A percentile compares a stretch with the other conserved stretches of the same genome.
phyloP scores from a whole-genome alignment of 2,113 vertebrate genomes.

The Heterochromis multidens region DNA sequence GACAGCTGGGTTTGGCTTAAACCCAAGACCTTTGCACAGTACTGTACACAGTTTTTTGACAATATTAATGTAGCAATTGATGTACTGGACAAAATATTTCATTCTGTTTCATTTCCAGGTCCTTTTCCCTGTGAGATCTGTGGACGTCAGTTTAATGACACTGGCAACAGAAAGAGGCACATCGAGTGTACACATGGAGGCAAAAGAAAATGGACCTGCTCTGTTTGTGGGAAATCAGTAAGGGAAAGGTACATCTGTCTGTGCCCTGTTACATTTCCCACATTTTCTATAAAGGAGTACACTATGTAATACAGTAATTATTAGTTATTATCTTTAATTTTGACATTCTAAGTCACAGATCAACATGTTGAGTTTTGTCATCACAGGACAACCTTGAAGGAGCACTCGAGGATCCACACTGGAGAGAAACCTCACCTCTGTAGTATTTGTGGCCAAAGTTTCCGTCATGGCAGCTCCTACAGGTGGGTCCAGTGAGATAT shows the following conservation, averaged over 20 bases:
- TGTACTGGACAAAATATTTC: neutral
- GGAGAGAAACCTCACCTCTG: slow-evolving; percentile 98
- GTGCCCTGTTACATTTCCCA: neutral
- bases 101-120: slow-evolving; percentile 67
- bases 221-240: slow-evolving; percentile 95
- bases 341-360: neutral
- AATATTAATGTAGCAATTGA: neutral
- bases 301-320: neutral
- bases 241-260: slow-evolving; percentile 84
- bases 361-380: neutral
- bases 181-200: slow-evolving; percentile 97
- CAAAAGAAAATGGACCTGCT: slow-evolving; percentile 97
- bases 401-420: slow-evolving; percentile 96
- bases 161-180: slow-evolving; percentile 93
- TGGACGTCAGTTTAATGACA: slow-evolving; percentile 96
- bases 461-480: slow-evolving; percentile 97
- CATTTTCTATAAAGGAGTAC: neutral
- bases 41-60: neutral
- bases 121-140: slow-evolving; percentile 98
- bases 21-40: too few species aligned
- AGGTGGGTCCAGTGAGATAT: slow-evolving; percentile 71
- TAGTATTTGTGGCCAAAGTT: slow-evolving; percentile 96
- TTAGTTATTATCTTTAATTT: neutral
- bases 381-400: slow-evolving; percentile 89
- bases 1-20: too few species aligned